Percentiles rank a stretch among this genome's conserved stretches.
Evolutionary conservation across 2,888 invertebrate genomes (phyloP).

Genomic region (Habroteleia sp.): DNA sequence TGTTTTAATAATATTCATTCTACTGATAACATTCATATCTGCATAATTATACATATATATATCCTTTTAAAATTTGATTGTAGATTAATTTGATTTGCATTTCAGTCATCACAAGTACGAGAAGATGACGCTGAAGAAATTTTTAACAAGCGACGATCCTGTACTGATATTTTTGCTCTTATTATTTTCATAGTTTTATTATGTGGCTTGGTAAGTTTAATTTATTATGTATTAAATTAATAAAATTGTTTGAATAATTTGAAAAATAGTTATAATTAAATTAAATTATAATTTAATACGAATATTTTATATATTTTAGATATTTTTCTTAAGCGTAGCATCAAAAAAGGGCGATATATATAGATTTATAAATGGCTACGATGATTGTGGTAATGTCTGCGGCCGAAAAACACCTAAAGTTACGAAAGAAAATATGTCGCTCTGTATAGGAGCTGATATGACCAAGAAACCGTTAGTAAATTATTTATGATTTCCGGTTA

Average conservation of each 20-base stretch:
- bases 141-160: slow-evolving; percentile 73
- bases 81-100: too few relatives aligned
- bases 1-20: too few relatives aligned
- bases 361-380: slow-evolving; percentile 84
- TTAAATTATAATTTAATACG: slow-evolving; percentile 8
- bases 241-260: not conserved
- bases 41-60: too few relatives aligned
- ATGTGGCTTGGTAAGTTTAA: slow-evolving; percentile 72
- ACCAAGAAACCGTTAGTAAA: slow-evolving; percentile 70
- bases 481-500: not conserved
- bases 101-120: slow-evolving; percentile 24
- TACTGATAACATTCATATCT: too few relatives aligned
- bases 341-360: slow-evolving; percentile 82
- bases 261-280: slow-evolving; percentile 3
- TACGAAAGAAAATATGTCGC: too few relatives aligned
- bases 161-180: slow-evolving; percentile 72
- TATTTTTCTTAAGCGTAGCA: slow-evolving; percentile 78
- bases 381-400: slow-evolving; percentile 86
- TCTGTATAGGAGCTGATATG: slow-evolving; percentile 81
- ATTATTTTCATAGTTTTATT: slow-evolving; percentile 69
- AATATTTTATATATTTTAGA: slow-evolving; percentile 72
- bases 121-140: slow-evolving; percentile 70
- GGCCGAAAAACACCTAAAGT: slow-evolving; percentile 80
- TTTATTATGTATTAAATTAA: too few relatives aligned
- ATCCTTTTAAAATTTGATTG: too few relatives aligned